A percentile compares a stretch with the other conserved stretches of the same genome.
These are phyloP conservation scores for Tragelaphus oryx DNA, from an alignment of 2,797 vertebrate species.

Conservation along the genomic window DNA sequence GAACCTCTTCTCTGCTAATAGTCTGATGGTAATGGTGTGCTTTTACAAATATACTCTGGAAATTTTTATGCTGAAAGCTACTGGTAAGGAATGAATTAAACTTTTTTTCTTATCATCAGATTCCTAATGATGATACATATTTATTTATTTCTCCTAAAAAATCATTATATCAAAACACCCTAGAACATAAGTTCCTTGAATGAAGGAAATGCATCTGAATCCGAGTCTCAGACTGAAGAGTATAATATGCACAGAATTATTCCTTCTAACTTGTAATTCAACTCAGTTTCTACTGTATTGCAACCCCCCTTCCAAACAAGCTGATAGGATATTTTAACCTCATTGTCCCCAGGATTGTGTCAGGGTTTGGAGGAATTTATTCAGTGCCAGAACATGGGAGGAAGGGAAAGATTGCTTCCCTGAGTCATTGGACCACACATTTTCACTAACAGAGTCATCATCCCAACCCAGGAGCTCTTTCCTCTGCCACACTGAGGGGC, in stretches of 20 bases:
- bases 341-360: neutral
- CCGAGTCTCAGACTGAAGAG: neutral
- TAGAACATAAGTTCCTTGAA: neutral
- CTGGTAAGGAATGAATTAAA: neutral
- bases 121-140: neutral
- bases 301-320: neutral
- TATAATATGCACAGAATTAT: neutral
- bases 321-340: neutral
- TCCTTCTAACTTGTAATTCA: neutral
- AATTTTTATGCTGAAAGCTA: neutral
- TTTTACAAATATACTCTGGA: neutral
- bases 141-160: slow-evolving; percentile 13
- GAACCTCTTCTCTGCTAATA: neutral
- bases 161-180: neutral
- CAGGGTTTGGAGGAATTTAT: neutral
- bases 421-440: neutral
- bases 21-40: neutral
- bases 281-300: slow-evolving; percentile 16
- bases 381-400: neutral
- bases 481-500: neutral
- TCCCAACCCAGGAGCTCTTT: neutral
- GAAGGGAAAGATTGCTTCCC: neutral
- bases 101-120: neutral
- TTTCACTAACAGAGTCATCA: neutral
- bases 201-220: neutral